Conservation (phyloP, 2,888 invertebrate genomes). For the Mallateleia sp. region DNA sequence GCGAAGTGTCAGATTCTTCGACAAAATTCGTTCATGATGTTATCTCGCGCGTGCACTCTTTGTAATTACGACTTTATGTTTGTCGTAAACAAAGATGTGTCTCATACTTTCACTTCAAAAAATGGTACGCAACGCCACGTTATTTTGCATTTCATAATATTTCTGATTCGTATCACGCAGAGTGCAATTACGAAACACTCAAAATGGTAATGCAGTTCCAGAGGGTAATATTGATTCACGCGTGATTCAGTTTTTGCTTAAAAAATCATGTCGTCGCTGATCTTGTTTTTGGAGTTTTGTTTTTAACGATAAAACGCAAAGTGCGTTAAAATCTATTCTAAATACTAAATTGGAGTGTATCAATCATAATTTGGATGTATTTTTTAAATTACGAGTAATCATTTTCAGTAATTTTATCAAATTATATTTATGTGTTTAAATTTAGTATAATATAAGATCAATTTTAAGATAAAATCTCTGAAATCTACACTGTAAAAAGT, state of each 20-base stretch:
- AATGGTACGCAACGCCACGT: slow-evolving; percentile 18
- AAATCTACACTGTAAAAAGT: too few species aligned
- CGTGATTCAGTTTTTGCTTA: neutral
- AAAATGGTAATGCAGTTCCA: slow-evolving; percentile 37
- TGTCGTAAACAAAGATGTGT: slow-evolving; percentile 40
- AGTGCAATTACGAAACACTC: slow-evolving; percentile 28
- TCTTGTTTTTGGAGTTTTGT: too few species aligned
- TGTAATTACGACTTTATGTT: slow-evolving; percentile 31
- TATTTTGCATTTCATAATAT: slow-evolving; percentile 51
- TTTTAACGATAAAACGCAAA: too few species aligned
- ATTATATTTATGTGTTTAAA: too few species aligned
- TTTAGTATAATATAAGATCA: too few species aligned
- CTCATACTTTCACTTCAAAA: slow-evolving; percentile 41
- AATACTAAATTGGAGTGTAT: too few species aligned
- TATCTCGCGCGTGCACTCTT: slow-evolving; percentile 46
- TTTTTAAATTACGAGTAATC: too few species aligned
- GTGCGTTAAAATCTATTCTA: too few species aligned
- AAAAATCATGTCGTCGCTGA: neutral
- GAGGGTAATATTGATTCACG: slow-evolving; percentile 10
- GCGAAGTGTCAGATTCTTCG: slow-evolving; percentile 63
- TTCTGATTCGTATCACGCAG: slow-evolving; percentile 38
- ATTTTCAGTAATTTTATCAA: too few species aligned
- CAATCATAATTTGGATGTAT: too few species aligned
- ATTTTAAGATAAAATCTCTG: too few species aligned
- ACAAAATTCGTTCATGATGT: slow-evolving; percentile 55